Evolutionary conservation across 92 coral and sea anemone genomes (phyloP), one percentile per base, ranked within the genome.

Genomic region (Muricea muricata): DNA sequence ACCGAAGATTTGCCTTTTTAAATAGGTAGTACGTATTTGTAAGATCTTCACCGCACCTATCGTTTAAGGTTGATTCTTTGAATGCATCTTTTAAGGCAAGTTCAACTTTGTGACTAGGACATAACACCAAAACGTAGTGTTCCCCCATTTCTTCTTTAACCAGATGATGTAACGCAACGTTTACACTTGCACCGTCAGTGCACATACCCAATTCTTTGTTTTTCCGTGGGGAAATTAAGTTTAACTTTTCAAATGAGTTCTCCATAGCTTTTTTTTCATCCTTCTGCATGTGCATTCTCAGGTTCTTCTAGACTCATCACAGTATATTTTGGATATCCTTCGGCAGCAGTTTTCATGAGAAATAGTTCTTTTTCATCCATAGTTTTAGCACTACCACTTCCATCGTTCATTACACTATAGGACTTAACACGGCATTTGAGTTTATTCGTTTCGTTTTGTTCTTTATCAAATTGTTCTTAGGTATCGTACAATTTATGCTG

Each of bases 71-170:
- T 0, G 33, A 23, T 24, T 60, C 14, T 21, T 60, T 60, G 33
- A 60, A 60, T 24, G 33, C 68, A 7, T 60, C 33, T 7, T 60
- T 60, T 23, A 60, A 23, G 3, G 75, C 75, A 32, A 68, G 48
- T n/a, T 68, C 75, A 0, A 68, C 29, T 68, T 68, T 68, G 75
- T 68, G 75, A 20, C 25, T n/a, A 13, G 75, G 48, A 40, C 75
- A 68, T 20, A 32, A 3, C 23, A 40, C 29, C 29, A 68, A 40
- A 11, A 68, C 41, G 29, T 32, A 20, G 48, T 68, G 75, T 13
- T 68, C 75, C 23, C 75, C 75, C 23, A 68, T 20, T 1, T 31
- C 75, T 68, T 68, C 75, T 33, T 68, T 68, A 0, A 32, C 75
- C 50, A 68, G 11, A 34, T 25, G 46, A 40, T 68, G 48, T 20